A percentile compares a stretch with the other conserved stretches of the same genome.
Conservation (phyloP, 1,140 invertebrate species). For the Pantala flavescens region DNA sequence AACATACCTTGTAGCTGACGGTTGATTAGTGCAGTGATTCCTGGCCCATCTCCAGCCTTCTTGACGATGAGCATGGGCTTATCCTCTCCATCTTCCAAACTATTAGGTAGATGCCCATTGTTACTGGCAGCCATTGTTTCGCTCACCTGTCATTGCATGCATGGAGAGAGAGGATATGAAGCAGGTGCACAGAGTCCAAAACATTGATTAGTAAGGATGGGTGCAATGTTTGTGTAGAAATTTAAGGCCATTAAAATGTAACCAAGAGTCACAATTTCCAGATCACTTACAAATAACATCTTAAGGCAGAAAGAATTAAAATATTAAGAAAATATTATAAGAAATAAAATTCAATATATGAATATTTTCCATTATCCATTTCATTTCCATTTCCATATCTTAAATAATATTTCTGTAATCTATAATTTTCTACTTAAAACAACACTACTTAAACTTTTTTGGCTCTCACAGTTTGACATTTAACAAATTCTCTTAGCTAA, state of each 20-base stretch:
- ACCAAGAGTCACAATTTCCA: neutral
- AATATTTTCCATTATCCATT: too few species aligned
- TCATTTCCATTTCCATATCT: too few species aligned
- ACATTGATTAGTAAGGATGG: neutral
- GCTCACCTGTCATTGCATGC: conserved; percentile 47
- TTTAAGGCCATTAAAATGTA: neutral
- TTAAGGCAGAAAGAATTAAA: too few species aligned
- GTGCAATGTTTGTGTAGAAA: neutral
- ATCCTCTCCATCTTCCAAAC: conserved; percentile 51
- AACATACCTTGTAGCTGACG: conserved; percentile 60
- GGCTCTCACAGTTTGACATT: too few species aligned
- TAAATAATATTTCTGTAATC: too few species aligned
- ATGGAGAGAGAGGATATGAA: too few species aligned
- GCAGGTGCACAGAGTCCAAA: neutral
- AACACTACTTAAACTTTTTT: too few species aligned
- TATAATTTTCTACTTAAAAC: too few species aligned
- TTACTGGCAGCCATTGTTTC: conserved; percentile 60
- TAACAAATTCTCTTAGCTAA: too few species aligned
- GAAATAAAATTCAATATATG: too few species aligned
- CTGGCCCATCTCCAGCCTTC: conserved; percentile 59
- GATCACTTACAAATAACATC: neutral
- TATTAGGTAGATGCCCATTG: conserved; percentile 57
- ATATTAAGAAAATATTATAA: too few species aligned
- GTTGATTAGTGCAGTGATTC: conserved; percentile 63
- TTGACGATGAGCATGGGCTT: conserved; percentile 66